phyloP scores from a whole-genome alignment of 2,888 invertebrate genomes.

The Celastrina argiolus region DNA sequence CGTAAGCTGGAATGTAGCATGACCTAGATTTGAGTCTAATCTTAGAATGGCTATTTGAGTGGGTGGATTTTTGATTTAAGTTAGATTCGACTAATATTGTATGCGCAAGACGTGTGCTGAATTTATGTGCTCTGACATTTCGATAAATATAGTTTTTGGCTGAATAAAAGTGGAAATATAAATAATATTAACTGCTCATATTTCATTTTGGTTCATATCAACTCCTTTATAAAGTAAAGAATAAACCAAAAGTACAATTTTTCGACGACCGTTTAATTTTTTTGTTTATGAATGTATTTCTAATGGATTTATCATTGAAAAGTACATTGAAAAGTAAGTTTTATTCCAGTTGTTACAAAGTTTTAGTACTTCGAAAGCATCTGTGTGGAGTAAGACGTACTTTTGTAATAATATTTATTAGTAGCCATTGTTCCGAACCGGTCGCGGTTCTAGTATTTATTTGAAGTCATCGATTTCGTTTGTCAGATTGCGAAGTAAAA shows the following conservation, averaged over 20 bases:
- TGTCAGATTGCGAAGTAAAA: slow-evolving; percentile 16
- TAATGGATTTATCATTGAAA: too few relatives aligned
- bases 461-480: slow-evolving; percentile 2
- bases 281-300: not conserved
- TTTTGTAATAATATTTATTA: slow-evolving; percentile 9
- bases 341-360: not conserved
- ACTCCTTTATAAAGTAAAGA: not conserved
- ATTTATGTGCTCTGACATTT: not conserved
- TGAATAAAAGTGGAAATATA: not conserved
- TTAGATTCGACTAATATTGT: not conserved
- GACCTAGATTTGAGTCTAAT: slow-evolving; percentile 19
- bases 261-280: not conserved
- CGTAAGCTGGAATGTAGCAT: slow-evolving; percentile 16
- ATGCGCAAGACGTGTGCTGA: not conserved
- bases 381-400: not conserved
- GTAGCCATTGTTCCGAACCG: slow-evolving; percentile 18
- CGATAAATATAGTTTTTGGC: not conserved
- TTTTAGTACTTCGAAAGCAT: not conserved
- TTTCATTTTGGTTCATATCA: not conserved
- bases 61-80: slow-evolving; percentile 20
- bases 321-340: not conserved
- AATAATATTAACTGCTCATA: slow-evolving; percentile 1
- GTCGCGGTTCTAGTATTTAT: not conserved
- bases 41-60: slow-evolving; percentile 20
- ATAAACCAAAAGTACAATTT: not conserved